phyloP scores from a whole-genome alignment of 2,113 vertebrate species.

The Cyanocitta stelleri region DNA sequence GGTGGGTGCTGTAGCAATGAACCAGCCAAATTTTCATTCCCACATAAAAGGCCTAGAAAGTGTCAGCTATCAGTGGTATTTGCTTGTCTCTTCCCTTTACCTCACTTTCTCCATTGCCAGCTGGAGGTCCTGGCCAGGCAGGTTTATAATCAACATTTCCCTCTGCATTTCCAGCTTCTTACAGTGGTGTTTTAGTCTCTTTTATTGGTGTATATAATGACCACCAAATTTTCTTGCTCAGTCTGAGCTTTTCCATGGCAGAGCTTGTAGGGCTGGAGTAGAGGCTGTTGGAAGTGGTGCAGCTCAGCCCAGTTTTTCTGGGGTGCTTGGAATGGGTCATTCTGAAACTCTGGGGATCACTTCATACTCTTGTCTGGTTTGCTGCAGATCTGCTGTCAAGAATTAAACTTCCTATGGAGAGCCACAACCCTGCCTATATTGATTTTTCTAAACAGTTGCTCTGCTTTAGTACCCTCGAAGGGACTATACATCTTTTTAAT shows the following conservation, averaged over 20 bases:
- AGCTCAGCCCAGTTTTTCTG: neutral
- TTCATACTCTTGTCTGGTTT: neutral
- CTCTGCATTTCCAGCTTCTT: neutral
- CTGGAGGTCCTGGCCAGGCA: neutral
- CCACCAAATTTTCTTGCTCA: neutral
- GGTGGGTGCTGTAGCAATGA: neutral
- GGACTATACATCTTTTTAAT: constrained; percentile 46
- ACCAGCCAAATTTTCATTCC: neutral
- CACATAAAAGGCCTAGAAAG: neutral
- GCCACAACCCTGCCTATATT: constrained; percentile 10
- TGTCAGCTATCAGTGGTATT: neutral
- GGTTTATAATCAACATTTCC: neutral
- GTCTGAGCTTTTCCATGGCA: neutral
- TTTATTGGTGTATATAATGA: neutral
- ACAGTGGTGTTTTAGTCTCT: neutral
- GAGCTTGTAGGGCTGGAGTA: neutral
- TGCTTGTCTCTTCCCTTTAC: neutral
- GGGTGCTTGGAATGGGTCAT: neutral
- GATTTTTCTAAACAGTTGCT: constrained; percentile 38
- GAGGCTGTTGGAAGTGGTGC: neutral
- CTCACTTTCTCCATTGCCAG: neutral
- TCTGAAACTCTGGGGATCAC: neutral
- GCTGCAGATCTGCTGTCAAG: constrained; percentile 41
- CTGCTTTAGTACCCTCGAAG: constrained; percentile 13
- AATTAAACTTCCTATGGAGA: constrained; percentile 38